Conservation (phyloP, 2,113 vertebrate genomes). For the Micronisus gabar region DNA sequence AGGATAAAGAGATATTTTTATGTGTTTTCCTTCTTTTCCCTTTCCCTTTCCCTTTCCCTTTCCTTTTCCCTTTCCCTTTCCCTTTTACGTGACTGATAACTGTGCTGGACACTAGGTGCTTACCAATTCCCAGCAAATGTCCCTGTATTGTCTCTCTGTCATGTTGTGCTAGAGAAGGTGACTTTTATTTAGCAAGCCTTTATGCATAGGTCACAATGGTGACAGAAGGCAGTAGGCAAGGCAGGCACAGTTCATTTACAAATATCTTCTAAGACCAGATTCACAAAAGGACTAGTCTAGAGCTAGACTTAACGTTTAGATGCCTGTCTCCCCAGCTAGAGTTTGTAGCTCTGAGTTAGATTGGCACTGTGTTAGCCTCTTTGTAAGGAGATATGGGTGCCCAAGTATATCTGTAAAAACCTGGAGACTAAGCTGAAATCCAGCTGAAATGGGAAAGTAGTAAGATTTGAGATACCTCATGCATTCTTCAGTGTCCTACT, state of each 20-base stretch:
- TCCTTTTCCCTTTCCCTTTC: background rate
- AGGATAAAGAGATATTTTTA: background rate
- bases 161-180: background rate
- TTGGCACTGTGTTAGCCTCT: fast-evolving
- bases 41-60: background rate
- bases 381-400: background rate
- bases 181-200: background rate
- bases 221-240: background rate
- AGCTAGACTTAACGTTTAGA: background rate
- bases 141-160: background rate
- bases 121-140: background rate
- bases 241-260: background rate
- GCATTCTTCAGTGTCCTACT: background rate
- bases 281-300: background rate
- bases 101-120: background rate
- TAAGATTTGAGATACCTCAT: background rate
- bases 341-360: background rate
- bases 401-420: background rate
- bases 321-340: background rate
- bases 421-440: background rate
- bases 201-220: no score
- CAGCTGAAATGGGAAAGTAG: background rate
- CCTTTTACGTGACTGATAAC: background rate
- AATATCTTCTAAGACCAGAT: background rate
- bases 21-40: background rate